These are phyloP conservation scores for Parazoanthus darwini DNA, from an alignment of 92 coral and sea anemone species.

Conservation along the genomic window DNA sequence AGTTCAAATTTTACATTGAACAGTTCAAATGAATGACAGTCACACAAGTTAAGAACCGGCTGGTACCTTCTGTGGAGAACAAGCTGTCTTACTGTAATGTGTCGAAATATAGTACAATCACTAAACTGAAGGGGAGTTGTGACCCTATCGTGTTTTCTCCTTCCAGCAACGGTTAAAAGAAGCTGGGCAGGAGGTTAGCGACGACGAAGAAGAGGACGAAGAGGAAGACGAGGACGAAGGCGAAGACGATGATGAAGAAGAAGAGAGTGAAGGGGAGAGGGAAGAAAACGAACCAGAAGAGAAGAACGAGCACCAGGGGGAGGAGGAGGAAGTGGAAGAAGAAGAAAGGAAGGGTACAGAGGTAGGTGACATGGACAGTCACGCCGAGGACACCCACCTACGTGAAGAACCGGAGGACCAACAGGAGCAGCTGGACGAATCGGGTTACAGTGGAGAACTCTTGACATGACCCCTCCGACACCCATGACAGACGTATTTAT, in stretches of 20 bases:
- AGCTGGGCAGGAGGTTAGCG: slow-evolving; percentile 75
- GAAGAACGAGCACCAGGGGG: not conserved
- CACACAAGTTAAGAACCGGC: too few relatives aligned
- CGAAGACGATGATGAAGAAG: slow-evolving; percentile 58
- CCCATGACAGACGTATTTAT: not conserved
- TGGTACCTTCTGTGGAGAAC: too few relatives aligned
- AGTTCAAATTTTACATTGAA: too few relatives aligned
- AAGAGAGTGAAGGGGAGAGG: slow-evolving; percentile 32
- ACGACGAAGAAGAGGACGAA: slow-evolving; percentile 76
- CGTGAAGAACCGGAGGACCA: not conserved
- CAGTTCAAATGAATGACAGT: too few relatives aligned
- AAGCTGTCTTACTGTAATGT: too few relatives aligned
- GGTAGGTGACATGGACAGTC: not conserved
- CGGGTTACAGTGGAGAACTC: not conserved
- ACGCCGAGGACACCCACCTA: not conserved
- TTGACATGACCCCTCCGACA: not conserved
- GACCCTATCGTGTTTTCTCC: too few relatives aligned
- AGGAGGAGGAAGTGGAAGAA: not conserved
- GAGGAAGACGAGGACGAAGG: slow-evolving; percentile 65
- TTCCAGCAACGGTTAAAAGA: slow-evolving; percentile 33
- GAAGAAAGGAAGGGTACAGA: not conserved
- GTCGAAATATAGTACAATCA: too few relatives aligned
- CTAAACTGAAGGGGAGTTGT: too few relatives aligned
- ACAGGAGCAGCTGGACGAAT: not conserved
- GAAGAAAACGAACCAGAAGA: not conserved